phyloP scores from a whole-genome alignment of 2,888 invertebrate species.

The Acleris sparsana region DNA sequence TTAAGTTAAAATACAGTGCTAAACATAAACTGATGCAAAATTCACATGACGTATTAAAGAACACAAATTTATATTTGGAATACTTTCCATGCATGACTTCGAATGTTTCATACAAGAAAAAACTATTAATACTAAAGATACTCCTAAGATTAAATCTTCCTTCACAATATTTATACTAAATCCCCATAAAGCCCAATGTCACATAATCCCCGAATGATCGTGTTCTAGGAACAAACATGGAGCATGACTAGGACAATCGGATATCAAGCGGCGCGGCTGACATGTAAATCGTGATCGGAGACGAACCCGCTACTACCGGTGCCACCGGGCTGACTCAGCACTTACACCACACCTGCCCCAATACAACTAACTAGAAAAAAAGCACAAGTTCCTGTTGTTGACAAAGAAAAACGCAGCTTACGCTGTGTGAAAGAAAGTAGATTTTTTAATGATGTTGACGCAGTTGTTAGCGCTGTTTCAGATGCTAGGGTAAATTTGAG shows the following conservation, averaged over 20 bases:
- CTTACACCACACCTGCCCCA: constrained; percentile 71
- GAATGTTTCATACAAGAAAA: not conserved
- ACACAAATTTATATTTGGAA: too few species aligned
- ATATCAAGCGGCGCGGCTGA: constrained; percentile 80
- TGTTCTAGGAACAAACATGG: constrained; percentile 56
- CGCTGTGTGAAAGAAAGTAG: not conserved
- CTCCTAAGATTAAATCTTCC: constrained; percentile 11
- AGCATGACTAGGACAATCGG: constrained; percentile 73
- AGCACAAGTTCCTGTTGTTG: not conserved
- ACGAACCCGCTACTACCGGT: constrained; percentile 80
- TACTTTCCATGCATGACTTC: not conserved
- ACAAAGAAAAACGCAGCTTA: constrained; percentile 6
- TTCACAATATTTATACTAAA: constrained; percentile 25
- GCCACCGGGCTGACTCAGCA: constrained; percentile 80
- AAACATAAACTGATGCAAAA: too few species aligned
- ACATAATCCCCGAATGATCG: constrained; percentile 62
- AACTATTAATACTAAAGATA: not conserved
- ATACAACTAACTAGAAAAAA: constrained; percentile 34
- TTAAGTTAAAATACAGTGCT: too few species aligned
- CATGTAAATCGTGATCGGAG: constrained; percentile 81
- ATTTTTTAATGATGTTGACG: not conserved
- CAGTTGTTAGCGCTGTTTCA: not conserved
- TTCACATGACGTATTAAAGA: too few species aligned
- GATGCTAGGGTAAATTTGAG: constrained; percentile 41
- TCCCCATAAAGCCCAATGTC: constrained; percentile 23